Evolutionary conservation across 2,888 invertebrate species (phyloP).

Genomic region (Drosophila nr. medialis): DNA sequence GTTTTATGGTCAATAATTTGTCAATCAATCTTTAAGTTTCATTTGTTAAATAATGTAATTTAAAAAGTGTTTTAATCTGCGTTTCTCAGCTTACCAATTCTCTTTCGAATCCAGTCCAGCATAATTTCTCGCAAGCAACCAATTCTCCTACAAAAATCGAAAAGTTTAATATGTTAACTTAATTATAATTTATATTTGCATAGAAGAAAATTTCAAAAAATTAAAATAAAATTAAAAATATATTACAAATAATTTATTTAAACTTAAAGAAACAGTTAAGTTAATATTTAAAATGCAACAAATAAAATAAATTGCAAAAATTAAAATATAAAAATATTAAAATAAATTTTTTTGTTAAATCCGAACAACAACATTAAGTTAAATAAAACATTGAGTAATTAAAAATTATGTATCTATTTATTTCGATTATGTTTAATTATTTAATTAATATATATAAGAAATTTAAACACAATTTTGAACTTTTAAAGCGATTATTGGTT

Average conservation of each 20-base stretch:
- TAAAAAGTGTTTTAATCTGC: too few relatives aligned
- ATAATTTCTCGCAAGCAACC: not conserved
- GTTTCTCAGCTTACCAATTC: not conserved
- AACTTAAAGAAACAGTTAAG: not conserved
- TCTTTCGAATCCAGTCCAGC: too few relatives aligned
- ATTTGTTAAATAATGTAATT: not conserved
- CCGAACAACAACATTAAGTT: too few relatives aligned
- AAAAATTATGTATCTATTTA: too few relatives aligned
- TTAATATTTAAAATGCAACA: not conserved
- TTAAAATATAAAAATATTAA: not conserved
- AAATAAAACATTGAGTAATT: too few relatives aligned
- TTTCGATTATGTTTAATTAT: not conserved
- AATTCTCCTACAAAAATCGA: not conserved
- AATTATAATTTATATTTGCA: not conserved
- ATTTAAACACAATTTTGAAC: not conserved
- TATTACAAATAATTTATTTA: not conserved
- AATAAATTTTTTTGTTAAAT: not conserved
- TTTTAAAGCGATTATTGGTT: not conserved
- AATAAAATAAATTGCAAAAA: not conserved
- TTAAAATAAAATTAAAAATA: too few relatives aligned
- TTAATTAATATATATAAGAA: not conserved
- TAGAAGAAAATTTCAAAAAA: not conserved
- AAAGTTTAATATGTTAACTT: not conserved
- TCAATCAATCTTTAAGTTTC: constrained; percentile 33
- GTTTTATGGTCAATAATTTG: constrained; percentile 18